Base-by-base conservation (phyloP, 2,888 invertebrate genomes). In the Orchesellides sinensis region DNA sequence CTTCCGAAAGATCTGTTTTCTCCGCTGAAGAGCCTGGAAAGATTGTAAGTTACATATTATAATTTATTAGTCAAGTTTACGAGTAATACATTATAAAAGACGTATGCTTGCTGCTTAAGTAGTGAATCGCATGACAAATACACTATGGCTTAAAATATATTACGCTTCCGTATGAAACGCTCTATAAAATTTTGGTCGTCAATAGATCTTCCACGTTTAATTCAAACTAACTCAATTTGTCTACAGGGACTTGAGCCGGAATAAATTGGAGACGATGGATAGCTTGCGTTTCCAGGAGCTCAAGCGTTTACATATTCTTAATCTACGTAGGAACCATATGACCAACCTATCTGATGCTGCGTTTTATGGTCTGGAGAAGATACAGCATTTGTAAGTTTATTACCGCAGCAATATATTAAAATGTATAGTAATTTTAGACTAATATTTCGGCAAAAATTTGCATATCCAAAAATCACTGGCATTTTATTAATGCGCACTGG, bases 321-420 rank as follows among this genome's bases (percentile, higher is more conserved):
- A 95, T 89, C 91, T 98, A 81, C 94, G 94, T 89, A 93, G 94
- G 88, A 98, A 98, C 90, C 92, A 93, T 87, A 95, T 98, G 88
- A 92, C 92, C 74, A 92, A 92, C 88, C 92, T 98, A 77, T 93
- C 94, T 89, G 97, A 97, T 92, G 98, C 96, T 77, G 95, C 96
- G 70, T 98, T 98, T 90, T 96, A 94, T 92, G 96, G 95, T 73
- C 93, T 98, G 88, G 93, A 93, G 86, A 94, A 93, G 86, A 93
- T 97, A 85, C 89, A 90, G 69, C 90, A 90, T 83, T 89, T 92
- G 92, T 92, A 90, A 91, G 92, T 90, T 83, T 80, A 74, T 68
- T 66, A 32, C 78, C 25, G 79, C 80, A n/a, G 49, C 19, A n/a
- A 1, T 40, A 8, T 10, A 2, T 40, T 2, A 40, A 5, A 8